Base-by-base conservation (phyloP, 2,888 invertebrate species). In the Zaprionus obscuricornis region DNA sequence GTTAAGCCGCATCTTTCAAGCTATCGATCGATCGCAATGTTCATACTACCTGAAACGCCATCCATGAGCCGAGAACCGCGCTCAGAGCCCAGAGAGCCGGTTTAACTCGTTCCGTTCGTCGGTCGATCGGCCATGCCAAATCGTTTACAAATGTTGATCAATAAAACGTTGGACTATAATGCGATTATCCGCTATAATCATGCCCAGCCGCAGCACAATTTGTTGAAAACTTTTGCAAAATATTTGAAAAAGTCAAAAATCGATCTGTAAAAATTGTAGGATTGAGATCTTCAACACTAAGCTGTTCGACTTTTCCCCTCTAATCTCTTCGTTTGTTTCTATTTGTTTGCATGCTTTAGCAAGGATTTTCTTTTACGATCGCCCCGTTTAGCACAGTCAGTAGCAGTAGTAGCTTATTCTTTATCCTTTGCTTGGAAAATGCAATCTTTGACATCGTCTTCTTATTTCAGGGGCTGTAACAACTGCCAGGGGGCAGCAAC, bases 141-240 rank as follows among this genome's bases (percentile, higher is more conserved):
- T 77, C 77, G 81, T 88, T 88, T 87, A 87, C 87, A 87, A 89
- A 88, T 89, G 88, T 89, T 89, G 89, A 87, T 89, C 88, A 89
- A 89, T 88, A 89, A 85, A 88, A 76, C 55, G 50, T 68, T 57
- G 45, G 68, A 47, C 63, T 56, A 72, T 71, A 77, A 78, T 81
- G 83, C 86, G 88, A 88, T 88, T 88, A 88, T 75, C 87, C 86
- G 79, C 87, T 81, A 83, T 89, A 88, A 89, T 89, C 81, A 74
- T 66, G 73, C 73, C 66, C 69, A 72, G 73, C 74, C 74, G 55
- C 76, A 77, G 60, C 22, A 6, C 10, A 10, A 17, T 17, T 2
- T 51, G 62, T 62, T 51, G 59, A 66, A 82, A 78, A 87, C 73
- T 68, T 76, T 73, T 75, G 54, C 69, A 57, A 88, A 88, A 88